phyloP scores from a whole-genome alignment of 2,113 vertebrate genomes.

The Nothocercus julius region DNA sequence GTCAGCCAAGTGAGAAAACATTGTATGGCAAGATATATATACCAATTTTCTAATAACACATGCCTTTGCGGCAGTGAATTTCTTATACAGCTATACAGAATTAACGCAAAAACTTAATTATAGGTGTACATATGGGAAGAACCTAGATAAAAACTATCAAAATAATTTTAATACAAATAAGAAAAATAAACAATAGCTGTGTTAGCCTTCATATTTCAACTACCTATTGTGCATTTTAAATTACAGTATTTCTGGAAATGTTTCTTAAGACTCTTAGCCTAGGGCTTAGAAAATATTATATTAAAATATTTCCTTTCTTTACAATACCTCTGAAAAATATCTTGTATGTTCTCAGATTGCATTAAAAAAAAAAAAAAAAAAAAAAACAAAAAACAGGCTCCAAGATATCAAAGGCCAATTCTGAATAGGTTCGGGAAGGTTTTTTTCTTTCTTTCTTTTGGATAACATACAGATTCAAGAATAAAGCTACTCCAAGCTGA shows the following conservation, averaged over 20 bases:
- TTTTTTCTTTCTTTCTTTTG: background rate
- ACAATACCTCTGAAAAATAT: background rate
- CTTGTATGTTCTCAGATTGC: background rate
- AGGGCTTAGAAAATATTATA: background rate
- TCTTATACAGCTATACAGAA: background rate
- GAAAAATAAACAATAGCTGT: background rate
- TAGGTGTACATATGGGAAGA: background rate
- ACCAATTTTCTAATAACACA: background rate
- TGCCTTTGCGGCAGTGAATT: background rate
- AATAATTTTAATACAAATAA: background rate
- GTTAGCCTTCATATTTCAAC: no score
- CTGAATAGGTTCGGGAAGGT: background rate
- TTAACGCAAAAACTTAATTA: background rate
- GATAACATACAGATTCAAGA: background rate
- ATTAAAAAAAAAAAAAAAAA: background rate
- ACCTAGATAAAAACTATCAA: background rate
- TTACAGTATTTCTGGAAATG: no score
- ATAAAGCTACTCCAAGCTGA: background rate
- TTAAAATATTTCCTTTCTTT: background rate
- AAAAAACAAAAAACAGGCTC: background rate
- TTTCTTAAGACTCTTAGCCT: no score
- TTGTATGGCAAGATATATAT: background rate
- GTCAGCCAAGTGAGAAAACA: background rate
- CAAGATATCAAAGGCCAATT: background rate
- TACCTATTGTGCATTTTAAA: no score